Conservation (phyloP, 2,888 invertebrate genomes). For the Rhagonycha fulva region DNA sequence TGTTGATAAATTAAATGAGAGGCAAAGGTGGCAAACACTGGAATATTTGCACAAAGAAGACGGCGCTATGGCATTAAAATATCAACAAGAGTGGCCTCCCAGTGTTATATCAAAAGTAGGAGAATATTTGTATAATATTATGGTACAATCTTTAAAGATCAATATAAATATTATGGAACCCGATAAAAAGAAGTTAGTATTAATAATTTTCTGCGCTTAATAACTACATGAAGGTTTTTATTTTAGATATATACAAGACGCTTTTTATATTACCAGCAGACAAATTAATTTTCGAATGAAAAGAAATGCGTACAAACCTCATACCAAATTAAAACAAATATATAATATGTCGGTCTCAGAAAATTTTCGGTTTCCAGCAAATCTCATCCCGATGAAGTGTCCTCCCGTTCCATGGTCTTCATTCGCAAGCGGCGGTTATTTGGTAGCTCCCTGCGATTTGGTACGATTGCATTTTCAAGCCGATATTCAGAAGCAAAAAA, state of each 20-base stretch:
- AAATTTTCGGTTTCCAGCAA: slow-evolving; percentile 72
- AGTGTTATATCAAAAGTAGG: slow-evolving; percentile 71
- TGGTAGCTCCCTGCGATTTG: slow-evolving; percentile 68
- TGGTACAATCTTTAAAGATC: slow-evolving; percentile 83
- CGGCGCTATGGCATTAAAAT: slow-evolving; percentile 47
- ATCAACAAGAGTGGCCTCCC: slow-evolving; percentile 68
- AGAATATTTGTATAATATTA: slow-evolving; percentile 83
- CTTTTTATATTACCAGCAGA: background rate
- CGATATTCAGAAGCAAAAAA: slow-evolving; percentile 65
- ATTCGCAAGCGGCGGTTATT: slow-evolving; percentile 72
- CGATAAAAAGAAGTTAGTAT: slow-evolving; percentile 56
- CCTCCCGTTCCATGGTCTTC: slow-evolving; percentile 88
- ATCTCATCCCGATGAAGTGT: slow-evolving; percentile 74
- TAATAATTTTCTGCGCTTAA: background rate
- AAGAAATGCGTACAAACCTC: slow-evolving; percentile 81
- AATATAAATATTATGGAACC: slow-evolving; percentile 71
- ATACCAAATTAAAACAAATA: slow-evolving; percentile 74
- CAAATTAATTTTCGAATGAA: background rate
- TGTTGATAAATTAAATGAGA: slow-evolving; percentile 56
- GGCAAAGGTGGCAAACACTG: slow-evolving; percentile 76
- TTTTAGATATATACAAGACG: background rate
- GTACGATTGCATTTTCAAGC: slow-evolving; percentile 67
- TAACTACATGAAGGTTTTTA: background rate
- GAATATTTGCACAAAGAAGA: slow-evolving; percentile 54
- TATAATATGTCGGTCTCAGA: slow-evolving; percentile 70